Conservation (phyloP, 2,113 vertebrate species). For the Garra rufa region DNA sequence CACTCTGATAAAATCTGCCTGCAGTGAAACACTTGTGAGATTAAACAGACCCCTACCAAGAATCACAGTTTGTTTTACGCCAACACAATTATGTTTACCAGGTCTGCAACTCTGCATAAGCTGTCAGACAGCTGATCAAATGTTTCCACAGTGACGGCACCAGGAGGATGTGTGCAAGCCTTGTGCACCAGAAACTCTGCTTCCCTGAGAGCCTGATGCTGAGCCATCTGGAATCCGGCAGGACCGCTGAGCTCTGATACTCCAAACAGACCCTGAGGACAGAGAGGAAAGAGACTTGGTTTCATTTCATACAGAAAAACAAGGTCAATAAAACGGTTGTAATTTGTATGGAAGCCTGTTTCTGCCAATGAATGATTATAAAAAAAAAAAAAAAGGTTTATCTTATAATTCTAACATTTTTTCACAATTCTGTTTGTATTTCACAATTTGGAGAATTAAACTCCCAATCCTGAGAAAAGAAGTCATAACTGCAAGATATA, state of each 20-base stretch:
- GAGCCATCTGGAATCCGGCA: slow-evolving; percentile 83
- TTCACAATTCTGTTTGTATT: too few relatives aligned
- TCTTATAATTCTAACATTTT: too few relatives aligned
- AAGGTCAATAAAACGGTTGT: neutral
- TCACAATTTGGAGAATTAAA: too few relatives aligned
- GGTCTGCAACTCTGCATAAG: slow-evolving; percentile 91
- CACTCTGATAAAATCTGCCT: slow-evolving; percentile 97
- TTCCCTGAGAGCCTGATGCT: slow-evolving; percentile 80
- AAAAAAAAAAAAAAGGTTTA: too few relatives aligned
- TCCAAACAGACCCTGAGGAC: slow-evolving; percentile 87
- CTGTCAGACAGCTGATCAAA: slow-evolving; percentile 94
- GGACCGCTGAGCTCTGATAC: slow-evolving; percentile 86
- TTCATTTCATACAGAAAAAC: neutral
- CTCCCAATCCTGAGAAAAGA: too few relatives aligned
- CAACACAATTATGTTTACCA: slow-evolving; percentile 73
- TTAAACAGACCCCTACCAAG: neutral
- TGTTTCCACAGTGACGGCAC: slow-evolving; percentile 79
- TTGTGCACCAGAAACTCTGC: slow-evolving; percentile 79
- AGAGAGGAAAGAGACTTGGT: neutral
- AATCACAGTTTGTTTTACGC: neutral
- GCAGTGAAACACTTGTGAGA: neutral
- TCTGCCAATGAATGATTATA: neutral
- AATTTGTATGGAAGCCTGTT: neutral
- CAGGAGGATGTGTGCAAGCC: slow-evolving; percentile 75
- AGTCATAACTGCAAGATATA: too few relatives aligned